A percentile compares a stretch with the other conserved stretches of the same genome.
Evolutionary conservation across 2,797 vertebrate species (phyloP).

Genomic region (Vireo griseus): DNA sequence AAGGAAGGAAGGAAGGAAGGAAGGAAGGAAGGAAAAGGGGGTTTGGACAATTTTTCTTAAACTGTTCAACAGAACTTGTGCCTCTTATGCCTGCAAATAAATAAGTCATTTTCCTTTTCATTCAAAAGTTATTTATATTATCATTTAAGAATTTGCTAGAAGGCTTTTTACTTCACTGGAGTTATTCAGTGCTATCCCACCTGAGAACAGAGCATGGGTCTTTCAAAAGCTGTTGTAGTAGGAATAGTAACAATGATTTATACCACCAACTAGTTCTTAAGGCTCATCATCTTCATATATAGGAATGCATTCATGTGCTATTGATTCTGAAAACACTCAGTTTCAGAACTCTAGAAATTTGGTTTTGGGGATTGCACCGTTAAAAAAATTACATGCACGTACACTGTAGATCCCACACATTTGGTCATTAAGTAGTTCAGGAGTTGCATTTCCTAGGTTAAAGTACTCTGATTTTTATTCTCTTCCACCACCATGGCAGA

Average conservation of each 20-base stretch:
- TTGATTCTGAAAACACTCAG: neutral
- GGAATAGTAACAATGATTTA: neutral
- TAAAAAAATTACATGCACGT: neutral
- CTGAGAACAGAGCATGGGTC: neutral
- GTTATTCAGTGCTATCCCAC: neutral
- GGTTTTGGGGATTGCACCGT: rapidly evolving
- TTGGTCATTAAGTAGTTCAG: neutral
- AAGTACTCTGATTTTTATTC: neutral
- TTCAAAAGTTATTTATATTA: neutral
- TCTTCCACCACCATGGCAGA: neutral
- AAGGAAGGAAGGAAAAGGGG: too few relatives aligned
- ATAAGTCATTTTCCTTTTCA: neutral
- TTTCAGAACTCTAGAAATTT: neutral
- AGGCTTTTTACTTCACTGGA: neutral
- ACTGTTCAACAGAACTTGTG: neutral
- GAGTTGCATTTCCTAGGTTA: neutral
- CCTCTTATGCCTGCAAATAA: neutral
- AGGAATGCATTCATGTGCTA: neutral
- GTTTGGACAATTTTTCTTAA: neutral
- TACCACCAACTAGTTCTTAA: neutral
- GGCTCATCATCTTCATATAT: neutral
- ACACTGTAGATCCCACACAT: neutral
- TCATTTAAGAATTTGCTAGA: neutral
- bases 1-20: too few relatives aligned
- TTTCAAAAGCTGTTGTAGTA: neutral